A percentile compares a stretch with the other conserved stretches of the same genome.
Conservation (phyloP, 2,888 invertebrate genomes). For the Holacanthella duospinosa region DNA sequence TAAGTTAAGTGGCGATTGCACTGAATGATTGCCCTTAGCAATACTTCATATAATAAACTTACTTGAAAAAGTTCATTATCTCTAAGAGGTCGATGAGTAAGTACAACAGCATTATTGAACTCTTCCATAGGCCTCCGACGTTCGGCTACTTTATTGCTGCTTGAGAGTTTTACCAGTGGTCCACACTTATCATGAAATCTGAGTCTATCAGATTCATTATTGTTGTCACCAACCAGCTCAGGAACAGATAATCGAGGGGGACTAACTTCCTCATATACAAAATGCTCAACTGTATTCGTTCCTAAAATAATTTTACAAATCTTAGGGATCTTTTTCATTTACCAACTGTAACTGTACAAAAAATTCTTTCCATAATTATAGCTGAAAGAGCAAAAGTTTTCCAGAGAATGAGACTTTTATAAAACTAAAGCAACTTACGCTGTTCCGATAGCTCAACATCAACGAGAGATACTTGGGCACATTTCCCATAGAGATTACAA, state of each 20-base stretch:
- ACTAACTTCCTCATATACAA: conserved; percentile 26
- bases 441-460: conserved; percentile 34
- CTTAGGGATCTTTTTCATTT: background rate
- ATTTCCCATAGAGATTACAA: conserved; percentile 71
- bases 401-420: background rate
- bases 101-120: conserved; percentile 45
- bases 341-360: background rate
- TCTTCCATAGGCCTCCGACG: conserved; percentile 48
- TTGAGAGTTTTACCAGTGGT: conserved; percentile 70
- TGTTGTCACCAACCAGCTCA: conserved; percentile 27
- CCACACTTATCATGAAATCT: conserved; percentile 83
- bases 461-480: conserved; percentile 60
- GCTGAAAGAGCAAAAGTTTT: background rate
- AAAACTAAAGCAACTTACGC: conserved; percentile 19
- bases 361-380: background rate
- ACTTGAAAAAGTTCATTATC: conserved; percentile 85
- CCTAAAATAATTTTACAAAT: conserved; percentile 18
- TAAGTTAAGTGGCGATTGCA: too few species aligned
- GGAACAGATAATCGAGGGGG: background rate
- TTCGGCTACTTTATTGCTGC: conserved; percentile 69
- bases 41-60: conserved; percentile 11
- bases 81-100: conserved; percentile 77
- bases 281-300: conserved; percentile 34
- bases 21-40: background rate
- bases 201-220: conserved; percentile 51